These are phyloP conservation scores for Parauchenoglanis ngamensis DNA, from an alignment of 2,797 vertebrate species.

Conservation along the genomic window DNA sequence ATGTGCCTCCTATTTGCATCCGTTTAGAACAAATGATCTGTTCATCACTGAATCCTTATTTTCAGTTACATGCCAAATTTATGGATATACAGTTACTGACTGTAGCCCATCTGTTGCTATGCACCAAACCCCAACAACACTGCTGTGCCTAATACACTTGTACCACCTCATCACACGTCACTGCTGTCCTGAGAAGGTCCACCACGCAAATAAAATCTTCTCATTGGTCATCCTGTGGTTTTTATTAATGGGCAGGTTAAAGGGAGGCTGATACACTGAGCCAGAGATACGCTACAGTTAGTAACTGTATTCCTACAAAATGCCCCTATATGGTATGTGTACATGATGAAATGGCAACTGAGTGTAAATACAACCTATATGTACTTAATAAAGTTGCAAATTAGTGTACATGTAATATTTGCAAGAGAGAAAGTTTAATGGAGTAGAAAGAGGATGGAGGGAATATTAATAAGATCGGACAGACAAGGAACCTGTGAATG, in stretches of 20 bases:
- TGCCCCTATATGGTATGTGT: neutral
- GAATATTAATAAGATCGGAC: neutral
- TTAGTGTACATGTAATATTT: neutral
- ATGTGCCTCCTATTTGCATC: neutral
- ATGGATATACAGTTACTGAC: constrained; percentile 16
- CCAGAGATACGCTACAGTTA: constrained; percentile 10
- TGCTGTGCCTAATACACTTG: constrained; percentile 34
- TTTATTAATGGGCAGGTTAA: neutral
- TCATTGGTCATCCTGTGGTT: neutral
- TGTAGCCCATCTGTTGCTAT: constrained; percentile 19
- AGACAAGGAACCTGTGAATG: constrained; percentile 1
- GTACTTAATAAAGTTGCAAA: neutral
- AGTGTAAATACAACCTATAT: neutral
- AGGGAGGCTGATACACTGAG: neutral
- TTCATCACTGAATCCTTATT: neutral
- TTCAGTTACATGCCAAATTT: neutral
- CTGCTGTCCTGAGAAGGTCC: constrained; percentile 14
- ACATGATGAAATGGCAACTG: neutral
- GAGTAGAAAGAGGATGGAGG: neutral
- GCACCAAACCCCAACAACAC: constrained; percentile 29
- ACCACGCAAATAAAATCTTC: constrained; percentile 4
- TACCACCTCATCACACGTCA: neutral
- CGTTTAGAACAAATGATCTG: neutral
- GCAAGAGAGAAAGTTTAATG: neutral
- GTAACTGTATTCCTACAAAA: constrained; percentile 11